Base-by-base conservation (phyloP, 1,140 invertebrate genomes). In the Camponotus pennsylvanicus region DNA sequence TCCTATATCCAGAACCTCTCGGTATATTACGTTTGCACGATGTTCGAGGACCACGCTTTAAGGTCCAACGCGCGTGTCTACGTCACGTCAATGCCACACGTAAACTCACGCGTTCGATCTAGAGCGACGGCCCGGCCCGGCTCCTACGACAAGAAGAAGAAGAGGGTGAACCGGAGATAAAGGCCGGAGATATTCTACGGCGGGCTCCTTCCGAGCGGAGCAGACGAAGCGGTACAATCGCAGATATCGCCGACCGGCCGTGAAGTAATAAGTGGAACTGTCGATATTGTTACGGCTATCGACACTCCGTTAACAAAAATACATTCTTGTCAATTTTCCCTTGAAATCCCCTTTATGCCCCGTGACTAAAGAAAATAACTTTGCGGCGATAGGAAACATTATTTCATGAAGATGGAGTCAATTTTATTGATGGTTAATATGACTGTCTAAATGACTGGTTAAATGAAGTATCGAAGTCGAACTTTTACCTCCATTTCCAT, bases 31-130 rank as follows among this genome's bases (percentile, higher is more conserved):
- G 13, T 71, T 59, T 21, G 67, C 11, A 11, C 45, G 77, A 45
- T 80, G 86, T 77, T 80, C 18, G 70, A 82, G 85, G 92, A 93
- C 91, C 79, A 90, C 91, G 88, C 94, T 95, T 93, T 95, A 95
- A 94, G 92, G 94, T 95, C 95, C 94, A 95, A 95, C 94, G 94
- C 94, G 94, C 94, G 93, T 92, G 94, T 95, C 94, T 95, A 95
- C 95, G 95, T 95, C 88, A 92, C 91, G 89, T 92, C 87, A 94
- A 90, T 89, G 70, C 88, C 92, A 94, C 92, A 95, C 95, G 95
- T 95, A 95, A 95, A 95, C 94, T 95, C 94, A 95, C 93, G 94
- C 93, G 95, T 95, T 95, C 95, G 95, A 95, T 95, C 91, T 94
- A 95, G 94, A 95, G 93, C 90, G 88, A 85, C 78, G 59, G 78